A percentile compares a stretch with the other conserved stretches of the same genome.
phyloP scores from a whole-genome alignment of 2,113 vertebrate species.

The Myotis yumanensis region DNA sequence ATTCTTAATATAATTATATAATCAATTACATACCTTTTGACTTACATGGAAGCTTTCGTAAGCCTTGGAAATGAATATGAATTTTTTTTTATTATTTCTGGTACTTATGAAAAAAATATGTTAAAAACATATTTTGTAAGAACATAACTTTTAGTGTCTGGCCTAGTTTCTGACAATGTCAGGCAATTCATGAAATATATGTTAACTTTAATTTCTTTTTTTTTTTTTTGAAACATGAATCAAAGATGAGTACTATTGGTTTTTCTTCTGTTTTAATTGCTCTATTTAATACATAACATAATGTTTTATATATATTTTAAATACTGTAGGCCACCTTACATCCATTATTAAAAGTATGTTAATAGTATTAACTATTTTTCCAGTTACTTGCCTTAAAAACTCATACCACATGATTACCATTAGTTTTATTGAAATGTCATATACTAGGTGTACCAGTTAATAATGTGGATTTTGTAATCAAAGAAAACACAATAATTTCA shows the following conservation, averaged over 20 bases:
- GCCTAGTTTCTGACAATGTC: background rate
- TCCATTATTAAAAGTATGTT: background rate
- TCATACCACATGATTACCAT: background rate
- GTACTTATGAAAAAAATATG: background rate
- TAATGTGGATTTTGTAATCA: no score
- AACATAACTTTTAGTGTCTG: background rate
- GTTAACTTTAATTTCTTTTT: background rate
- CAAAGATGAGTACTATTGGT: background rate
- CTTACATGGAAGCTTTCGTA: background rate
- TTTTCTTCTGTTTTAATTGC: background rate
- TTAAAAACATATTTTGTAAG: background rate
- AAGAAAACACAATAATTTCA: no score
- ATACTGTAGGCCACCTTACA: background rate
- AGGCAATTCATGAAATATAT: background rate
- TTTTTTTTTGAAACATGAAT: background rate
- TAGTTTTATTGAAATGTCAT: background rate
- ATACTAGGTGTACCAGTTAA: no score
- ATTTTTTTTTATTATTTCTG: background rate
- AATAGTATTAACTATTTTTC: background rate
- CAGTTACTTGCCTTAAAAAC: background rate
- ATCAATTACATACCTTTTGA: background rate
- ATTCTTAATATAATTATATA: background rate
- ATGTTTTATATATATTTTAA: background rate
- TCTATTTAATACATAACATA: background rate
- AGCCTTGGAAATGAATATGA: background rate